Conservation (phyloP, 2,888 invertebrate genomes). For the Prenolepis imparis region DNA sequence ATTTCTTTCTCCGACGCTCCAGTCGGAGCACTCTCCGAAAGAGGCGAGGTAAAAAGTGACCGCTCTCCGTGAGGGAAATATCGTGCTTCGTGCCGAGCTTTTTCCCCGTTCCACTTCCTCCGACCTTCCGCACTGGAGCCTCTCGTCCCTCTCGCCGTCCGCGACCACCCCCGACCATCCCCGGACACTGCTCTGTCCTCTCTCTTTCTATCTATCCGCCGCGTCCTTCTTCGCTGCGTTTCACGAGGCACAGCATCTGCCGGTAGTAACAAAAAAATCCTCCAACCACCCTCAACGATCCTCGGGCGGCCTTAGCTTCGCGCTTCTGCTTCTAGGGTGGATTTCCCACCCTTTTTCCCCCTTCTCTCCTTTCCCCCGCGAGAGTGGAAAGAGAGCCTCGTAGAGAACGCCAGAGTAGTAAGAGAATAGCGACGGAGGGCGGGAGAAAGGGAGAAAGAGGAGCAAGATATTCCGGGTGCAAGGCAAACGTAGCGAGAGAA, state of each 20-base stretch:
- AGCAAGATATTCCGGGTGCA: constrained; percentile 62
- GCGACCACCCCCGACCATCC: constrained; percentile 17
- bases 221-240: constrained; percentile 61
- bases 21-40: constrained; percentile 61
- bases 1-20: constrained; percentile 58
- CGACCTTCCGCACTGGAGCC: constrained; percentile 45
- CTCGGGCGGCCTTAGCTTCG: constrained; percentile 54
- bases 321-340: constrained; percentile 51
- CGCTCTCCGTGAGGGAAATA: constrained; percentile 59
- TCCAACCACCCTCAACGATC: constrained; percentile 54
- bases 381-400: constrained; percentile 47
- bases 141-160: constrained; percentile 41
- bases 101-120: constrained; percentile 63
- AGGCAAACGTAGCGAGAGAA: constrained; percentile 58
- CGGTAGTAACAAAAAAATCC: constrained; percentile 62
- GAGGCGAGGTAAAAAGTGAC: constrained; percentile 60
- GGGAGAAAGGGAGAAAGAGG: constrained; percentile 60
- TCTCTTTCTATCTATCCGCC: constrained; percentile 27
- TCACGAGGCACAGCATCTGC: constrained; percentile 58
- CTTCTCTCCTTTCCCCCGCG: background rate
- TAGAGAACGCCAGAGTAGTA: constrained; percentile 61
- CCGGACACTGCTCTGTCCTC: constrained; percentile 28
- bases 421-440: constrained; percentile 54
- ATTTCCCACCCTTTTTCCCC: background rate
- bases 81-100: constrained; percentile 61